Evolutionary conservation across 2,113 vertebrate species (phyloP).

Genomic region (Pogona vitticeps): DNA sequence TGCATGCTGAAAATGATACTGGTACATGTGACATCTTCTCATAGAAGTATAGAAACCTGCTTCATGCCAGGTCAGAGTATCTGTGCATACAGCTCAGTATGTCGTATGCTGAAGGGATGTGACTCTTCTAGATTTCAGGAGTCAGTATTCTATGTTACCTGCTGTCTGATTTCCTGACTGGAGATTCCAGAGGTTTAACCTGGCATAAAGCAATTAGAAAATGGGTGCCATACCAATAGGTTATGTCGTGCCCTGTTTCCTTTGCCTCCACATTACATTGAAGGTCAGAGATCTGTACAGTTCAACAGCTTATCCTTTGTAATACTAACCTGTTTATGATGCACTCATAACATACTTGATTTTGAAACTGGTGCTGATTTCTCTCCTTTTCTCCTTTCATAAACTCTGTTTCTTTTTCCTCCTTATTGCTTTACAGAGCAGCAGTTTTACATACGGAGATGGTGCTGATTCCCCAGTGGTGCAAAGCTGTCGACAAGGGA

Average conservation of each 20-base stretch:
- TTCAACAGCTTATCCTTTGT: not conserved
- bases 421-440: constrained; percentile 74
- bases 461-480: constrained; percentile 70
- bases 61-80: not conserved
- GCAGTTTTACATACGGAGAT: constrained; percentile 76
- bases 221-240: not conserved
- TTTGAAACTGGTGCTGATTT: not conserved
- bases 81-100: not conserved
- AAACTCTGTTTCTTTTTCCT: constrained; percentile 3
- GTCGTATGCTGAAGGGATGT: not conserved
- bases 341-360: constrained; percentile 15
- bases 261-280: not conserved
- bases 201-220: not conserved
- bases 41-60: not conserved
- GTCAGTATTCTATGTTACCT: not conserved
- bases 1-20: too few species aligned
- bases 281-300: not conserved
- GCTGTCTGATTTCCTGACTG: not conserved
- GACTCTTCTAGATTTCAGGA: not conserved
- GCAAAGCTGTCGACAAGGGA: constrained; percentile 72
- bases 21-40: not conserved
- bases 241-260: too few species aligned
- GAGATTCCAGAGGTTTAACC: not conserved
- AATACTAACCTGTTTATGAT: not conserved
- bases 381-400: constrained; percentile 6